A percentile compares a stretch with the other conserved stretches of the same genome.
Conservation (phyloP, 2,113 vertebrate species). For the Fulica atra region DNA sequence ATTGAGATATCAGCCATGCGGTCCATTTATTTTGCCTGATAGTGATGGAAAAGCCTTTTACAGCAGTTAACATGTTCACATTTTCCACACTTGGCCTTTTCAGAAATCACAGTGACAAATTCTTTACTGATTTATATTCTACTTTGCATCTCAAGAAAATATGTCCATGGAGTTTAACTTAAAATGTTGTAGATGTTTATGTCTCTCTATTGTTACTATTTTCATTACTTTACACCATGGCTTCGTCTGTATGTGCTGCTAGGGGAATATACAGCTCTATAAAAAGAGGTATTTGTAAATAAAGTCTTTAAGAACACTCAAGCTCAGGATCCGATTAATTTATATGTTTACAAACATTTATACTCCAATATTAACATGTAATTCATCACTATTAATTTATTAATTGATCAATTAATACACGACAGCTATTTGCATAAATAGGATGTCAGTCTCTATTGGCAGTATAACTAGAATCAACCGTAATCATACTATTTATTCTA, state of each 20-base stretch:
- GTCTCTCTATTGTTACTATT: background rate
- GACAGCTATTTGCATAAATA: constrained; percentile 2
- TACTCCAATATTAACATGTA: background rate
- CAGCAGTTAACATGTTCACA: background rate
- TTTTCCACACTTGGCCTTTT: background rate
- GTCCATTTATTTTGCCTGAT: background rate
- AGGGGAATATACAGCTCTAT: background rate
- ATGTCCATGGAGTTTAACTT: background rate
- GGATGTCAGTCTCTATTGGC: background rate
- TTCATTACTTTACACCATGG: background rate
- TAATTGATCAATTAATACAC: background rate
- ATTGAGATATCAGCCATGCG: constrained; percentile 35
- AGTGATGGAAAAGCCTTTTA: background rate
- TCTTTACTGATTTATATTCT: background rate
- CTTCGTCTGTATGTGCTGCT: background rate
- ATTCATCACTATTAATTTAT: background rate
- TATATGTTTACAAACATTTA: background rate
- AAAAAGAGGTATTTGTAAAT: background rate
- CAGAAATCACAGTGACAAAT: background rate
- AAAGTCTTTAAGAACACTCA: background rate
- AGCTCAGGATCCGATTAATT: background rate
- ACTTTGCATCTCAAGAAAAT: background rate
- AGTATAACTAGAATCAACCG: background rate
- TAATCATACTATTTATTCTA: background rate
- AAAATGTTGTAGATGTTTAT: background rate